Base-by-base conservation (phyloP, 2,113 vertebrate genomes). In the Chauna torquata region DNA sequence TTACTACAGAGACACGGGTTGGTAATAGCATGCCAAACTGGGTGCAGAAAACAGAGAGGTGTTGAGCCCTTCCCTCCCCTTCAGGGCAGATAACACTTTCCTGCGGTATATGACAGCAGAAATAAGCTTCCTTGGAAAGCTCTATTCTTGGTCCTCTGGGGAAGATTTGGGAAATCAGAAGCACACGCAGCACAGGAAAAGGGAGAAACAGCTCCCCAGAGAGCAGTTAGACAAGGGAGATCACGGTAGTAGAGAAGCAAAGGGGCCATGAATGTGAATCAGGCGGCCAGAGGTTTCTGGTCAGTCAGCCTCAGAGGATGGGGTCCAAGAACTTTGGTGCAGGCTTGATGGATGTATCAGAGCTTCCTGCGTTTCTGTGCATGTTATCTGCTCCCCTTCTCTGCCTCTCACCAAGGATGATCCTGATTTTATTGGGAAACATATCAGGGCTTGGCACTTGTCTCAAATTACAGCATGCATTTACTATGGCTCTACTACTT, bases 1-100 rank as follows among this genome's bases (percentile, higher is more conserved):
- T 96, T 97, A 95, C 94, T 50, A 82, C 72, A 92, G 68, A 50
- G 68, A 86, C 36, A 65, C 81, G 82, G 81, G 49, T 2, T 80
- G 50, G 86, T 90, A 81, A 78, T 5, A 9, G 64, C 49, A 71
- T 8, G 59, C 85, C 86, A 88, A 71, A 86, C 42, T 42, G 49
- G 45, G 40, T 38, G 49, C 65, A 82, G 74, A 71, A 83, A 82
- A 19, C 44, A 70, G 28, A 74, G 28, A 68, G 30, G 7, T 2
- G 6, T 5, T 32, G 34, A 82, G 47, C 18, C 71, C 36, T 25
- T 62, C 8, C n/a, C 14, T 25, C 54, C 17, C 15, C 18, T 19
- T 58, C 71, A 2, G 4, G 3, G 19, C 30, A 64, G 19, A 16
- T 12, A 68, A 71, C 0, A 0, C 4, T 42, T 49, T 82, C 24